Evolutionary conservation across 2,888 invertebrate genomes (phyloP).

Genomic region (Trimorus sp.): DNA sequence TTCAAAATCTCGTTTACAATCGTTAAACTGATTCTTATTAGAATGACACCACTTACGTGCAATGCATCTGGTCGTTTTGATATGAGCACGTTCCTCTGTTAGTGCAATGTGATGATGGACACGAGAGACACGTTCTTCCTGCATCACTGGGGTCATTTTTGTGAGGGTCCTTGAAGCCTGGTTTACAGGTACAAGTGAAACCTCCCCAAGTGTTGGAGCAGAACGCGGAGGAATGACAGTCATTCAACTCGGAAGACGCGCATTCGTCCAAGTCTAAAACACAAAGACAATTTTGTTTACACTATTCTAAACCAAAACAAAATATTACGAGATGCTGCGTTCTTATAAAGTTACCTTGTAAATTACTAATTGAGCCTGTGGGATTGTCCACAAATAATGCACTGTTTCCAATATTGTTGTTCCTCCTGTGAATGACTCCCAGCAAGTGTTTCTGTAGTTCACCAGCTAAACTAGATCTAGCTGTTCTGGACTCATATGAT

Average conservation of each 20-base stretch:
- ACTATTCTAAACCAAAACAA: neutral
- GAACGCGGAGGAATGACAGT: conserved; percentile 90
- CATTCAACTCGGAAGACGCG: conserved; percentile 90
- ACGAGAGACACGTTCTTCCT: conserved; percentile 90
- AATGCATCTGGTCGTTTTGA: conserved; percentile 87
- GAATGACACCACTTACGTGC: conserved; percentile 86
- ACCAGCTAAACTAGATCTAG: conserved; percentile 86
- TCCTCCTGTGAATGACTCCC: conserved; percentile 90
- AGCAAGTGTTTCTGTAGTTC: conserved; percentile 92
- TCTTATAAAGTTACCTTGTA: conserved; percentile 84
- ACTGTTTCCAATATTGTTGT: conserved; percentile 94
- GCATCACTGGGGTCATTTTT: conserved; percentile 85
- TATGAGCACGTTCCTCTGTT: conserved; percentile 93
- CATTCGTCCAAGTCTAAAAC: conserved; percentile 92
- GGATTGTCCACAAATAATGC: conserved; percentile 92
- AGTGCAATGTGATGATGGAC: conserved; percentile 90
- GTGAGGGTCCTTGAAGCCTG: conserved; percentile 90
- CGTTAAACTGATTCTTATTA: neutral
- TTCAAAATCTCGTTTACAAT: neutral
- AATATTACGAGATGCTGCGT: neutral
- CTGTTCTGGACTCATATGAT: conserved; percentile 84
- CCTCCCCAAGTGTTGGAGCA: conserved; percentile 94
- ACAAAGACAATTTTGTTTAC: neutral
- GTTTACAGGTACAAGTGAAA: conserved; percentile 89
- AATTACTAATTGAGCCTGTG: conserved; percentile 89